Base-by-base conservation (phyloP, 2,797 vertebrate species). In the Enoplosus armatus region DNA sequence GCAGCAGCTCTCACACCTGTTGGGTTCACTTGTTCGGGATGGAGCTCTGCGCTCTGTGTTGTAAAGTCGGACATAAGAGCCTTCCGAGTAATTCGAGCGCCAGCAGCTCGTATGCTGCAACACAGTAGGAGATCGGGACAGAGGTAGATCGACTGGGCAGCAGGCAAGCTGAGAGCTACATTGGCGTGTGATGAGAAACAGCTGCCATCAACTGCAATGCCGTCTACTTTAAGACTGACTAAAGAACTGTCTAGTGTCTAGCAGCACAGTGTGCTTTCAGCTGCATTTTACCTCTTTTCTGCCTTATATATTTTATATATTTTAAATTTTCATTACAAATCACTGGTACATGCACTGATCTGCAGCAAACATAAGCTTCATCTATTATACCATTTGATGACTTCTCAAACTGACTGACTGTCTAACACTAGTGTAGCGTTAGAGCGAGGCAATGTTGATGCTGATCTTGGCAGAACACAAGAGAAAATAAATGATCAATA, bases 401-500 rank as follows among this genome's bases (percentile, higher is more conserved):
- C 26, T 53, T 47, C 16, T 53, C 41, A 54, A 61, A 60, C 15
- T n/a, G 24, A 53, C 20, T 64, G 12, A 15, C 14, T 29, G 15
- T 54, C 24, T 33, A 18, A 43, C 2, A 1, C 39, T 4, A 14
- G 11, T 55, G 47, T 43, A 54, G 50, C 9, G 59, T 41, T 3
- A 53, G 14, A 60, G 51, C 0, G 2, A 68, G 55, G 11, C 6
- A 3, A 41, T 69, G 33, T 62, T 65, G n/a, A 77, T 61, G 54
- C 1, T 22, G 16, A 53, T 74, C 61, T 83, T 80, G 82, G 56
- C 77, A 55, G 45, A 47, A 39, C 31, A 22, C 53, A 61, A 76
- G 72, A 73, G 65, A 76, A 83, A 86, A 82, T 79, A 76, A 35
- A 64, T 58, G 64, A 79, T 87, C 72, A 80, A 75, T 85, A 64